Base-by-base conservation (phyloP, 2,888 invertebrate species). In the Andrena flavipes region DNA sequence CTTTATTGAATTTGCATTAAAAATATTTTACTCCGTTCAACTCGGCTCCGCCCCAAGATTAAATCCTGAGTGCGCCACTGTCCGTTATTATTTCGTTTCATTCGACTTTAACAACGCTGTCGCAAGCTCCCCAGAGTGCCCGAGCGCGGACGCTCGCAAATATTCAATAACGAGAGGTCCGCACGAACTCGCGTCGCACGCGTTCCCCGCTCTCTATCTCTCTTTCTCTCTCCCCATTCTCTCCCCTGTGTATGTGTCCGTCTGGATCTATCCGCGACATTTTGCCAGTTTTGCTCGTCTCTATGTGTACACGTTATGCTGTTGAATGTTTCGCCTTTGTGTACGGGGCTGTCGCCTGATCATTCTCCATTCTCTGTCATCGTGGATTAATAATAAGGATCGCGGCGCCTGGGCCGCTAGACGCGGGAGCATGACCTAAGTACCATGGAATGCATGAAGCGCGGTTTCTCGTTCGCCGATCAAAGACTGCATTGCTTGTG, bases 271-370 rank as follows among this genome's bases (percentile, higher is more conserved):
- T 67, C 60, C 54, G 49, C 48, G 79, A 48, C 68, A 62, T 68
- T 67, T 67, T 69, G 74, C 73, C 70, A 62, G 56, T 80, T 63
- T 60, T 86, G 86, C 63, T 70, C 73, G 70, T 65, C 64, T 77
- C 67, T 76, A 77, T 79, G 72, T 84, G 68, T 78, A 71, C 60
- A 63, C 69, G 65, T 78, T 82, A 75, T 75, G 75, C 76, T 85
- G 74, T 73, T 80, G 79, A 85, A 88, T 87, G 85, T 88, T 78
- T 82, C 23, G 83, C 84, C 85, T 90, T 87, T 84, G 75, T 78
- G 76, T 85, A 81, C 74, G 65, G 76, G 73, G 69, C 87, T 87
- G 84, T 80, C 84, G 87, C 90, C 90, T 90, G 91, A 89, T 87
- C 90, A 90, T 91, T 89, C 83, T 88, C 81, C 78, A 74, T 77